Conservation (phyloP, 2,797 vertebrate species). For the Pseudochromis fuscus region DNA sequence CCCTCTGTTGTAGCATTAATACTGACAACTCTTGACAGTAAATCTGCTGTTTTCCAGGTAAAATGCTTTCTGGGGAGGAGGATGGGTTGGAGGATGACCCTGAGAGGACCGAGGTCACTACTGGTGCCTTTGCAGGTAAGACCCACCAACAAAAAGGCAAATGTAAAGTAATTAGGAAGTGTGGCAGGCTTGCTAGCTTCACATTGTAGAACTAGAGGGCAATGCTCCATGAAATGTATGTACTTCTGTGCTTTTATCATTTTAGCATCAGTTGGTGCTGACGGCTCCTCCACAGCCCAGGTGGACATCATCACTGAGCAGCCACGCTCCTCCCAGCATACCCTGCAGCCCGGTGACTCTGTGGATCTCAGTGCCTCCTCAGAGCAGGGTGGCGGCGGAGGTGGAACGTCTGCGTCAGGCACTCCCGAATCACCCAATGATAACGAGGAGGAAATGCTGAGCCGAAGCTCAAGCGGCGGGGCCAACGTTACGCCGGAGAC, state of each 20-base stretch:
- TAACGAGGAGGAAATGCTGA: slow-evolving; percentile 91
- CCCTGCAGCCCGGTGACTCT: slow-evolving; percentile 91
- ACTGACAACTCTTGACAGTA: slow-evolving; percentile 16
- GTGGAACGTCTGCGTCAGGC: slow-evolving; percentile 78
- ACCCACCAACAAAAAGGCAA: not conserved
- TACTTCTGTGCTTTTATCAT: slow-evolving; percentile 11
- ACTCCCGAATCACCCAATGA: slow-evolving; percentile 84
- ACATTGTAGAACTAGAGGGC: not conserved
- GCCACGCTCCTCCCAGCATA: slow-evolving; percentile 94
- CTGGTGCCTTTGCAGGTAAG: slow-evolving; percentile 90
- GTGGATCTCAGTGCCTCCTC: slow-evolving; percentile 88
- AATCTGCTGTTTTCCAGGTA: slow-evolving; percentile 84
- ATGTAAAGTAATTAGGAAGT: not conserved
- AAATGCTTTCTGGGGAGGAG: slow-evolving; percentile 92
- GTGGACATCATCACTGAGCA: slow-evolving; percentile 97
- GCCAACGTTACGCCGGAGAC: slow-evolving; percentile 86
- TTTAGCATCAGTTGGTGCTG: slow-evolving; percentile 86
- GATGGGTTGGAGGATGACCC: slow-evolving; percentile 95
- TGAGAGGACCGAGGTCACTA: slow-evolving; percentile 90
- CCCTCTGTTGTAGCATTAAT: not conserved
- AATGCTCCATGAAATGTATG: not conserved
- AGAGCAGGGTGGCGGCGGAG: slow-evolving; percentile 84
- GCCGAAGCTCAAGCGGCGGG: slow-evolving; percentile 91
- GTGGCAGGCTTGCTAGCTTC: not conserved
- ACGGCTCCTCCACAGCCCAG: slow-evolving; percentile 82